Evolutionary conservation across 1,140 invertebrate genomes (phyloP).

Genomic region (Micrasema longulum): DNA sequence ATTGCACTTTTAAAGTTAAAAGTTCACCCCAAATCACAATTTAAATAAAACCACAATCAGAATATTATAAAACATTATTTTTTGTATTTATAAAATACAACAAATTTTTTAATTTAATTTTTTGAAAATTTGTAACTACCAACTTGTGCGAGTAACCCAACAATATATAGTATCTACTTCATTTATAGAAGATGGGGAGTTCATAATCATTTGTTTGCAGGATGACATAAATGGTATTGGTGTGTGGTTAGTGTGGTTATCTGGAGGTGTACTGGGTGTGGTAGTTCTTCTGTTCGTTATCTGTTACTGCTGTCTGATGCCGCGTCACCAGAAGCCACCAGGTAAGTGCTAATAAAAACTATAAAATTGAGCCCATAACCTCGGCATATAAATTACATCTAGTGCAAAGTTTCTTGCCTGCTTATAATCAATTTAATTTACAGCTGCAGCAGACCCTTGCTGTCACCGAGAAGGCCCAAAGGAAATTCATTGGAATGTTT

Average conservation of each 20-base stretch:
- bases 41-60: too few species aligned
- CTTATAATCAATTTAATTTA: too few species aligned
- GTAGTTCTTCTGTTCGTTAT: slow-evolving; percentile 63
- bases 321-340: slow-evolving; percentile 66
- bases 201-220: slow-evolving; percentile 57
- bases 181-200: too few species aligned
- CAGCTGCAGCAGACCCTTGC: slow-evolving; percentile 49
- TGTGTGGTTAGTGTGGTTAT: slow-evolving; percentile 68
- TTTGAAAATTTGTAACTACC: too few species aligned
- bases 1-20: too few species aligned
- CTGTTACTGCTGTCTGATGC: slow-evolving; percentile 69
- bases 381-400: too few species aligned
- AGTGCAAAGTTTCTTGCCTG: too few species aligned
- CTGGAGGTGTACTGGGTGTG: slow-evolving; percentile 66
- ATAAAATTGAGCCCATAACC: too few species aligned
- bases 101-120: not conserved
- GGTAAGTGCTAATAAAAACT: slow-evolving; percentile 18
- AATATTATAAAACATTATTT: too few species aligned
- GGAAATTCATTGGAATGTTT: slow-evolving; percentile 53
- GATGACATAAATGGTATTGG: slow-evolving; percentile 56
- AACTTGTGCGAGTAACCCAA: too few species aligned
- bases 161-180: too few species aligned
- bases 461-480: slow-evolving; percentile 44
- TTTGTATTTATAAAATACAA: not conserved
- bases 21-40: too few species aligned